Evolutionary conservation across 2,888 invertebrate genomes (phyloP), one percentile per base, ranked within the genome.

Genomic region (Epinotia demarniana): DNA sequence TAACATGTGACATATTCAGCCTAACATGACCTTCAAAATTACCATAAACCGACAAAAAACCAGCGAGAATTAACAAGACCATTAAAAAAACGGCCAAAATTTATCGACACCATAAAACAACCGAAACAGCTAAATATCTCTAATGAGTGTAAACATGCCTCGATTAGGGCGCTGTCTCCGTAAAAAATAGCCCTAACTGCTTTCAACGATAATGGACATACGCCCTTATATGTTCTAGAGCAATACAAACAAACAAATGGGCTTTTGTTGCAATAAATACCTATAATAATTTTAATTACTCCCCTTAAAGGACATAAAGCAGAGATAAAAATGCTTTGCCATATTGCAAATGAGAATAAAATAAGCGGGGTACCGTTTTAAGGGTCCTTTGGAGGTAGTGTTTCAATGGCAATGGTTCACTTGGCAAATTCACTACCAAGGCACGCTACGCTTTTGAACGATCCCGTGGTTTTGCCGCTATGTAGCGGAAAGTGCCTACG

Each of bases 261-360:
- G 87, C 85, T 84, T 85, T 87, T 84, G 83, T 79, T 80, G 91
- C 89, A 90, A 92, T 94, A 93, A 94, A 92, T 93, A 93, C 90
- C 90, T 92, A 91, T 92, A 92, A 93, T 92, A 92, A 90, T 94
- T 93, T 92, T 92, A 93, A 93, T 93, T 94, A 92, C 92, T 75
- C 82, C 81, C 81, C 84, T 80, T 90, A 90, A 92, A 90, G 87
- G 91, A 93, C 92, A 92, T 91, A 89, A 92, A 89, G 83, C 93
- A 91, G 90, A 83, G 89, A 93, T 92, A 92, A 92, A 90, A 89
- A 87, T 81, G 81, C 80, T 80, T 81, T 86, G 89, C 90, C 91
- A 90, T 91, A 90, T 91, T 93, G 92, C 87, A 89, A 91, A 91
- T 86, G 91, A 89, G 90, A 86, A 87, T 89, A 85, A 87, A 87